Evolutionary conservation across 2,113 vertebrate genomes (phyloP).

Genomic region (Brachyhypopomus occidentalis): DNA sequence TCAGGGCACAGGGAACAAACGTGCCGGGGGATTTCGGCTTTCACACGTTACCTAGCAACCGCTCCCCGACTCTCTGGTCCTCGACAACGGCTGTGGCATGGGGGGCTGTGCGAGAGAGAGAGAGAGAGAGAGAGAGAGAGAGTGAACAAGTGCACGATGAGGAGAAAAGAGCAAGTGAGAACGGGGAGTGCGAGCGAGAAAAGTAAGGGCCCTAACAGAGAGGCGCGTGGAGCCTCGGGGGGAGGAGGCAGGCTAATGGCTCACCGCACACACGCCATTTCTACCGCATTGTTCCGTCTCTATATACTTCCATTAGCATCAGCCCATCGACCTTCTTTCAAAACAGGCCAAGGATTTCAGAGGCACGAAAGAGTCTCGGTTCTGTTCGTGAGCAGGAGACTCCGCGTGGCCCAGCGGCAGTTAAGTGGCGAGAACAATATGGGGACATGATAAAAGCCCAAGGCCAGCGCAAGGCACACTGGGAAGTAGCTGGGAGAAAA

Average conservation of each 20-base stretch:
- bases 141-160: not conserved
- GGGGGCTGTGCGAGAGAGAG: conserved; percentile 27
- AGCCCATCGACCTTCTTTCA: conserved; percentile 45
- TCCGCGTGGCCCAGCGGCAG: conserved; percentile 30
- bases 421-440: conserved; percentile 39
- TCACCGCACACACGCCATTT: conserved; percentile 3
- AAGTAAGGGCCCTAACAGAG: conserved; percentile 16
- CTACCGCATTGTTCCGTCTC: conserved; percentile 37
- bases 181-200: conserved; percentile 15
- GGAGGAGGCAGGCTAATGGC: conserved; percentile 28
- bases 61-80: conserved; percentile 64
- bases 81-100: conserved; percentile 50
- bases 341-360: conserved; percentile 40
- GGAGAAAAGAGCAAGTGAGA: conserved; percentile 13
- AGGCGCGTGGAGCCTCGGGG: not conserved
- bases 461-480: conserved; percentile 29
- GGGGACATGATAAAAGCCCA: conserved; percentile 48
- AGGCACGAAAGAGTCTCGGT: conserved; percentile 11
- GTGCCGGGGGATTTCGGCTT: conserved; percentile 79
- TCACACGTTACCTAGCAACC: conserved; percentile 79
- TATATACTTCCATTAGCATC: conserved; percentile 43
- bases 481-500: conserved; percentile 21
- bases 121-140: conserved; percentile 34
- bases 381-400: conserved; percentile 27
- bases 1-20: conserved; percentile 64